Base-by-base conservation (phyloP, 2,888 invertebrate genomes). In the Aplocera efformata region DNA sequence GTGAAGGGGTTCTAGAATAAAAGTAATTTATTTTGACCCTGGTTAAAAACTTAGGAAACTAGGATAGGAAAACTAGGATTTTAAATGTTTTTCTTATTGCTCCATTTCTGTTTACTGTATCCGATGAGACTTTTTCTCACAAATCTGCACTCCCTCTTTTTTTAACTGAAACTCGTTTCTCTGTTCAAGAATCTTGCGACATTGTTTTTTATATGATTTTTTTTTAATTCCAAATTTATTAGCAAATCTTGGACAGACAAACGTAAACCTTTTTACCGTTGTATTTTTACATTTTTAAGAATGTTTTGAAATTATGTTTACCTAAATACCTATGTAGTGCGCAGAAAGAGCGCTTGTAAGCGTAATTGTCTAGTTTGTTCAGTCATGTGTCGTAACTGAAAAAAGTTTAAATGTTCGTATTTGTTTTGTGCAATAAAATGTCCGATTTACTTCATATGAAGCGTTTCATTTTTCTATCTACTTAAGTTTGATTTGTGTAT, bases 331-430 rank as follows among this genome's bases (percentile, higher is more conserved):
- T 58, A 45, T 49, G 53, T 53, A 64, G 49, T 59, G 56, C 60
- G 64, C 61, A 63, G 62, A 56, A 62, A 49, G 64, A 56, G 62
- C 64, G 63, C 63, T 57, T 69, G 60, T 83, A 80, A 84, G 82
- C 76, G 77, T 82, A 81, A 79, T 39, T 73, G 76, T 80, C 67
- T 70, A 67, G 72, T 78, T 69, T 69, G 70, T 72, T 59, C 62
- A 53, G 65, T 79, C 60, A 64, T 51, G 60, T 68, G 48, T 46
- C 46, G 33, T 53, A 63, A 78, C 80, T 66, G 56, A 50, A 51
- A 65, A 56, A 72, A 73, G 76, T 63, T 59, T 51, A 52, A 63
- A 50, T 74, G 67, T 72, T 60, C 60, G 70, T 73, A 62, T 65
- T 63, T 67, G 69, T 76, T 58, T 61, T 58, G 72, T 77, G 50